Conservation (phyloP, 2,797 vertebrate species). For the Sebastes oblongus region DNA sequence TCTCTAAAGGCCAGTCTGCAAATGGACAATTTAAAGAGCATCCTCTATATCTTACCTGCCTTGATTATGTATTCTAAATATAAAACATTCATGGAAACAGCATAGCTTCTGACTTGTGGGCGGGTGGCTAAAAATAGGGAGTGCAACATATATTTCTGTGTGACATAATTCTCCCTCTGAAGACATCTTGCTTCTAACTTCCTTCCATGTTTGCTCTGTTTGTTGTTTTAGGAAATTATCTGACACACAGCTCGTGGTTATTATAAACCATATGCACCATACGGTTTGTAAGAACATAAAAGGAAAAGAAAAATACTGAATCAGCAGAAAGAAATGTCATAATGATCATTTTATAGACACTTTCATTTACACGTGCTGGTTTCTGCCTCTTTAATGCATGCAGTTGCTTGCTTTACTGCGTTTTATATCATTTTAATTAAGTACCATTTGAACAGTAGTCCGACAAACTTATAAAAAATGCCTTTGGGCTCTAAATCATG, state of each 20-base stretch:
- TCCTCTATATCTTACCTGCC: not conserved
- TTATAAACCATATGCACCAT: not conserved
- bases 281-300: not conserved
- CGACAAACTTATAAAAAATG: not conserved
- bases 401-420: not conserved
- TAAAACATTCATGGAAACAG: conserved; percentile 10
- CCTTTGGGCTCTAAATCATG: no score
- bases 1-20: not conserved
- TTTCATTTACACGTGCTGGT: not conserved
- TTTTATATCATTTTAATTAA: not conserved
- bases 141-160: conserved; percentile 15
- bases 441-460: not conserved
- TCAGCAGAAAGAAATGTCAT: not conserved
- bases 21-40: not conserved
- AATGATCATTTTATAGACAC: not conserved
- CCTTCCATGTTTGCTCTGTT: not conserved
- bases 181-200: conserved; percentile 8
- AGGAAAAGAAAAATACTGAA: not conserved
- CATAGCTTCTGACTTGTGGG: conserved; percentile 12
- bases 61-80: conserved; percentile 7
- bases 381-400: not conserved
- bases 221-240: not conserved
- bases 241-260: not conserved
- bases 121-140: conserved; percentile 16
- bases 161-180: not conserved